These are phyloP conservation scores for Panonychus citri DNA, from an alignment of 1,140 invertebrate genomes.

Conservation along the genomic window DNA sequence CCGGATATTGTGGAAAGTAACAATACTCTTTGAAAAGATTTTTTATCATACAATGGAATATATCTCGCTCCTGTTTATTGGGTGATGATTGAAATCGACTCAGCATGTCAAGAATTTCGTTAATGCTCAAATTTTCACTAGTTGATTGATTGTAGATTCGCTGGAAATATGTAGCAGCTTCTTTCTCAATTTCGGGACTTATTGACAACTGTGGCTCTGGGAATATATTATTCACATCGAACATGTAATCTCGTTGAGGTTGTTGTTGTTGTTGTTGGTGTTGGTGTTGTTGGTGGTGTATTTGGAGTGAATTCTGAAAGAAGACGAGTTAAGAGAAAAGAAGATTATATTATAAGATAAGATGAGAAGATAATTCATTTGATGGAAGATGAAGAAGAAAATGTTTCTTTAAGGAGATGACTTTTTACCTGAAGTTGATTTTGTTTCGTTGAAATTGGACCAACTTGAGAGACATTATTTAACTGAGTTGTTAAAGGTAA, in stretches of 20 bases:
- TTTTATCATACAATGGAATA: slow-evolving; percentile 86
- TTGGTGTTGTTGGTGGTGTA: neutral
- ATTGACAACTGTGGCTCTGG: slow-evolving; percentile 28
- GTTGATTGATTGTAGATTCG: slow-evolving; percentile 92
- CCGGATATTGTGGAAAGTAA: slow-evolving; percentile 95
- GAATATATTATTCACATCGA: slow-evolving; percentile 25
- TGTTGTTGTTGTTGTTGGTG: neutral
- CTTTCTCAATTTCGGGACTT: slow-evolving; percentile 87
- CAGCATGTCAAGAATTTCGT: slow-evolving; percentile 76
- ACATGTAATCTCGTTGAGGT: neutral
- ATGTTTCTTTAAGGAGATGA: too few relatives aligned
- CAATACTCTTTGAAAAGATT: slow-evolving; percentile 96
- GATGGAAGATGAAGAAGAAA: too few relatives aligned
- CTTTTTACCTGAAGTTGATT: too few relatives aligned
- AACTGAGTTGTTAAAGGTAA: too few relatives aligned
- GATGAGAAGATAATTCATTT: too few relatives aligned
- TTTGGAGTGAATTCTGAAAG: neutral
- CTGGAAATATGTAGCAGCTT: slow-evolving; percentile 93
- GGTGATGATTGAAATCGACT: slow-evolving; percentile 66
- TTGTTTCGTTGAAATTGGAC: too few relatives aligned
- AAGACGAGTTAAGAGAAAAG: too few relatives aligned
- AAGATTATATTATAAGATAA: too few relatives aligned
- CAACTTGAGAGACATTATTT: too few relatives aligned
- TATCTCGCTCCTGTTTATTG: slow-evolving; percentile 59
- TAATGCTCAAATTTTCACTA: slow-evolving; percentile 67